Base-by-base conservation (phyloP, 2,888 invertebrate genomes). In the Standfussiana lucernea region DNA sequence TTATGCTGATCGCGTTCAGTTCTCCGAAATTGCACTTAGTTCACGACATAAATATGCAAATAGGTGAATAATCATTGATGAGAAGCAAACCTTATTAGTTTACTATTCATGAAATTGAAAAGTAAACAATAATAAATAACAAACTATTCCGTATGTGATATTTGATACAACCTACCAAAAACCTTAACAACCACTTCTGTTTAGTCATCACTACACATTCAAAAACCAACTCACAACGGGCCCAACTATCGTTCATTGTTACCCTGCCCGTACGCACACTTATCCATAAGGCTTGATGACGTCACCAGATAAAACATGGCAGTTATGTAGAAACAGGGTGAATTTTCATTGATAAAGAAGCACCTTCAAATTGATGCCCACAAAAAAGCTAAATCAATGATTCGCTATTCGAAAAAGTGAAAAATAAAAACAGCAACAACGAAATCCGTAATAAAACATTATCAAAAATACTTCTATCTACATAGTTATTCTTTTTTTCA, bases 261-360 rank as follows among this genome's bases (percentile, higher is more conserved):
- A 73, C 75, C 68, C 64, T 79, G 77, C 53, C 53, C 71, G 24
- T 65, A 66, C 81, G 70, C 75, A 71, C 65, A 75, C 69, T 50
- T 6, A 70, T 68, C 53, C 42, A 70, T 42, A 81, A 72, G 77
- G 79, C 75, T 66, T 74, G 84, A 83, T 88, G 78, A 88, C 84
- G 83, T 86, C 87, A 86, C 82, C 65, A 87, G 85, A 92, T 92
- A 92, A 91, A 91, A 92, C 91, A 91, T 88, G 67, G 40, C 56
- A 77, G 90, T 94, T 45, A 45, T 45, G 45, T 6, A 45, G 11
- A 1, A 45, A 21, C 21, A 21, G 21, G 21, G 7, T 47, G 47
- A 47, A 47, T 47, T 47, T 47, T 18, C 7, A 47, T 18, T 47
- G 21, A 21, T 21, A 2, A 45, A 45, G 15, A 6, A 45, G 15